These are phyloP conservation scores for Ceratosolen solmsi DNA, from an alignment of 1,140 invertebrate genomes.

Conservation along the genomic window DNA sequence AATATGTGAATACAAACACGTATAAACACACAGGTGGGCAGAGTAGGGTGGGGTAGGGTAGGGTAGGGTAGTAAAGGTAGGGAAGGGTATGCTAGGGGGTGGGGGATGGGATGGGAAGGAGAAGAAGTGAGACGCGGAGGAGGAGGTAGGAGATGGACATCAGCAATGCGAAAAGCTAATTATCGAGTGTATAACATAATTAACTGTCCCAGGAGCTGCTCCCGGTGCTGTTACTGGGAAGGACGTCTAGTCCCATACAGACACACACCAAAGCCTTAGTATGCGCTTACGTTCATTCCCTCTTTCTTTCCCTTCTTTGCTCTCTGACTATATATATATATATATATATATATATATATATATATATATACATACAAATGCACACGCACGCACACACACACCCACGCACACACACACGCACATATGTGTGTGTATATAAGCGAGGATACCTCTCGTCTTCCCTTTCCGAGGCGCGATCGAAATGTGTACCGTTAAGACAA, in stretches of 20 bases:
- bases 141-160: constrained; percentile 48
- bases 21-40: no score
- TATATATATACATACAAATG: no score
- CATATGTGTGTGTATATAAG: no score
- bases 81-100: background rate
- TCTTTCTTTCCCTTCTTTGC: background rate
- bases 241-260: background rate
- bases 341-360: no score
- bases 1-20: no score
- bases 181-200: constrained; percentile 65
- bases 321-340: background rate
- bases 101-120: background rate
- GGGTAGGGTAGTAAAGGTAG: background rate
- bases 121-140: background rate
- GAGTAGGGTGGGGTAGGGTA: background rate
- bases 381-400: no score
- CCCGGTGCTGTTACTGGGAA: constrained; percentile 31
- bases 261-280: background rate
- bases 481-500: constrained; percentile 67
- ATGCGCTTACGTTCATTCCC: background rate
- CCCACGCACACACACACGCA: no score
- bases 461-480: constrained; percentile 58
- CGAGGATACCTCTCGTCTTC: no score
- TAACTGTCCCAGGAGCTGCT: constrained; percentile 60
- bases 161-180: constrained; percentile 61